These are phyloP conservation scores for Chlamydotis undulata DNA, from an alignment of 2,113 vertebrate genomes.

Conservation along the genomic window DNA sequence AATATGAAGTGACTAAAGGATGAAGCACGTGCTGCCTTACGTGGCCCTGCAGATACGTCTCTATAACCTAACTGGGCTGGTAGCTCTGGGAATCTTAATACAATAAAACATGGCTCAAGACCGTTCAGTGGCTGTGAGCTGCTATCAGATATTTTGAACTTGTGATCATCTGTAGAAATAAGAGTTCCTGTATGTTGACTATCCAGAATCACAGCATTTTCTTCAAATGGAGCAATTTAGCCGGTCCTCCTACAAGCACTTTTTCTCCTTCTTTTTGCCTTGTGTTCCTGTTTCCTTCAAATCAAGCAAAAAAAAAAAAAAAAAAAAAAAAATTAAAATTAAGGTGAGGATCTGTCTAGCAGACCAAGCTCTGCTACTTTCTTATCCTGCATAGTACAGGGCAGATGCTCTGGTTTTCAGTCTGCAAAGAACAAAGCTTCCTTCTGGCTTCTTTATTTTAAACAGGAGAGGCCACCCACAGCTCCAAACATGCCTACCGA, in stretches of 20 bases:
- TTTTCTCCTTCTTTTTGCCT: not conserved
- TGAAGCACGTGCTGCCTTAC: not conserved
- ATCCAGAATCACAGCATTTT: not conserved
- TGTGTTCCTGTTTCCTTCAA: not conserved
- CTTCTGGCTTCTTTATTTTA: constrained; percentile 79
- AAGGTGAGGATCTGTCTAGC: not conserved
- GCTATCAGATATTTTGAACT: not conserved
- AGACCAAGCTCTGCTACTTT: not conserved
- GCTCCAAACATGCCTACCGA: constrained; percentile 74
- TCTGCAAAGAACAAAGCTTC: constrained; percentile 78
- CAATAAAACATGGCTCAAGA: not conserved
- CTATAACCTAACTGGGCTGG: not conserved
- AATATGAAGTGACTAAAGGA: not conserved
- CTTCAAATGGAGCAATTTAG: not conserved
- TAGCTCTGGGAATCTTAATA: not conserved
- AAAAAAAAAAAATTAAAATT: not conserved
- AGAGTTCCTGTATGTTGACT: not conserved
- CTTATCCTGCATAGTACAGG: constrained; percentile 37
- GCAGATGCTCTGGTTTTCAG: constrained; percentile 69
- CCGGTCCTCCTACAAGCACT: not conserved
- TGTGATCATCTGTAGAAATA: not conserved
- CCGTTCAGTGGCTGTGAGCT: not conserved
- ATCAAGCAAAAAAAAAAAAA: not conserved
- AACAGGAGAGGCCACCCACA: constrained; percentile 85
- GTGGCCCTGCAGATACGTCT: not conserved